Percentiles rank a stretch among this genome's conserved stretches.
Conservation (phyloP, 2,888 invertebrate genomes). For the Agrypnus murinus region DNA sequence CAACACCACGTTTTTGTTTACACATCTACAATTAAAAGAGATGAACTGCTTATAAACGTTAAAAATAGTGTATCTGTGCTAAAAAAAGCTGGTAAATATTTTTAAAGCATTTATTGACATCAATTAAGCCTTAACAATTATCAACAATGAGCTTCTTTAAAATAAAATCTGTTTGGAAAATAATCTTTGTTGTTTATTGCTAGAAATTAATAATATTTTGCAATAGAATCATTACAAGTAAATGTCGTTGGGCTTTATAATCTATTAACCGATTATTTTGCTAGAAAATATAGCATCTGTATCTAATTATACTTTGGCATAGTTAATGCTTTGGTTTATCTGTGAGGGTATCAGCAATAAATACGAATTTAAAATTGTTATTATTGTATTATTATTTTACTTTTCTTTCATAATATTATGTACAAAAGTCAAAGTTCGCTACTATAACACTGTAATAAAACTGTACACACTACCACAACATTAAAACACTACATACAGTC, state of each 20-base stretch:
- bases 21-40: too few relatives aligned
- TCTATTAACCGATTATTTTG: neutral
- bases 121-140: neutral
- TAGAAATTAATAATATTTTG: slow-evolving; percentile 16
- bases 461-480: slow-evolving; percentile 24
- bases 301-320: neutral
- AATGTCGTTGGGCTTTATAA: slow-evolving; percentile 3
- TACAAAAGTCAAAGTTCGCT: slow-evolving; percentile 15
- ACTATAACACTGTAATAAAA: slow-evolving; percentile 11
- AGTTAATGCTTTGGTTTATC: slow-evolving; percentile 7
- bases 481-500: slow-evolving; percentile 6
- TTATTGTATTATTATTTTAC: slow-evolving; percentile 25
- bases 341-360: slow-evolving; percentile 8
- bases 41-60: too few relatives aligned
- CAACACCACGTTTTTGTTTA: too few relatives aligned
- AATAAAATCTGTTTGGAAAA: slow-evolving; percentile 7
- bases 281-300: too few relatives aligned
- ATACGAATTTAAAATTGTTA: slow-evolving; percentile 10
- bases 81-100: too few relatives aligned
- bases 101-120: too few relatives aligned
- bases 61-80: too few relatives aligned
- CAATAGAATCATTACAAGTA: slow-evolving; percentile 9
- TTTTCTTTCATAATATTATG: too few relatives aligned
- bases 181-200: slow-evolving; percentile 5
- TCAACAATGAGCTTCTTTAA: neutral